Conservation (phyloP, 2,888 invertebrate species). For the Horisme vitalbata region DNA sequence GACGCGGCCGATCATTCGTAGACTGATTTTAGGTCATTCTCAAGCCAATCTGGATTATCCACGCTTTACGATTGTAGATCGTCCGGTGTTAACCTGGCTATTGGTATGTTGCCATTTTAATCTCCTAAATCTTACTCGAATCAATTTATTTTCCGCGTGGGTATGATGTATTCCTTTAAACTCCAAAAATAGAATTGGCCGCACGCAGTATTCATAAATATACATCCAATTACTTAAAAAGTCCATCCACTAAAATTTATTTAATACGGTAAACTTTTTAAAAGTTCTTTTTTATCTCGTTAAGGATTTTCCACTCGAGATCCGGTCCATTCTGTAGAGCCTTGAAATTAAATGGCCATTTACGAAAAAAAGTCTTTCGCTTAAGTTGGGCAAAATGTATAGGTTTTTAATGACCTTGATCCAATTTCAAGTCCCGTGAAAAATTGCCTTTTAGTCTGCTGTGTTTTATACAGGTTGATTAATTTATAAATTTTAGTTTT, state of each 20-base stretch:
- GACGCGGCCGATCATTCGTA: too few relatives aligned
- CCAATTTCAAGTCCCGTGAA: slow-evolving; percentile 26
- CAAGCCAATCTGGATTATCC: too few relatives aligned
- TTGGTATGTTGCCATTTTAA: too few relatives aligned
- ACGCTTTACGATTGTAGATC: too few relatives aligned
- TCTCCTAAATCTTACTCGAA: too few relatives aligned
- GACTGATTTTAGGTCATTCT: too few relatives aligned
- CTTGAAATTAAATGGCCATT: slow-evolving; percentile 34
- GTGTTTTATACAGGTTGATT: background rate
- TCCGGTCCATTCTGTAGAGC: slow-evolving; percentile 19
- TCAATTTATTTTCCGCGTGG: too few relatives aligned
- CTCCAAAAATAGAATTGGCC: too few relatives aligned
- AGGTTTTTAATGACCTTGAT: slow-evolving; percentile 33
- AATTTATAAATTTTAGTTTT: too few relatives aligned
- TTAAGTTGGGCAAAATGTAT: slow-evolving; percentile 29
- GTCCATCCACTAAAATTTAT: slow-evolving; percentile 23
- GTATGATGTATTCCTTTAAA: too few relatives aligned
- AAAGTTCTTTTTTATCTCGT: slow-evolving; percentile 28
- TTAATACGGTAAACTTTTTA: slow-evolving; percentile 21
- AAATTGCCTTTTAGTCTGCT: slow-evolving; percentile 22
- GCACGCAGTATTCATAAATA: slow-evolving; percentile 3
- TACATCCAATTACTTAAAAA: slow-evolving; percentile 24
- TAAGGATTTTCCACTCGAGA: slow-evolving; percentile 25
- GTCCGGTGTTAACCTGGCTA: too few relatives aligned
- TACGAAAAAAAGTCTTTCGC: slow-evolving; percentile 26